Percentiles rank a stretch among this genome's conserved stretches.
Conservation (phyloP, 2,888 invertebrate species). For the Rhagonycha lutea region DNA sequence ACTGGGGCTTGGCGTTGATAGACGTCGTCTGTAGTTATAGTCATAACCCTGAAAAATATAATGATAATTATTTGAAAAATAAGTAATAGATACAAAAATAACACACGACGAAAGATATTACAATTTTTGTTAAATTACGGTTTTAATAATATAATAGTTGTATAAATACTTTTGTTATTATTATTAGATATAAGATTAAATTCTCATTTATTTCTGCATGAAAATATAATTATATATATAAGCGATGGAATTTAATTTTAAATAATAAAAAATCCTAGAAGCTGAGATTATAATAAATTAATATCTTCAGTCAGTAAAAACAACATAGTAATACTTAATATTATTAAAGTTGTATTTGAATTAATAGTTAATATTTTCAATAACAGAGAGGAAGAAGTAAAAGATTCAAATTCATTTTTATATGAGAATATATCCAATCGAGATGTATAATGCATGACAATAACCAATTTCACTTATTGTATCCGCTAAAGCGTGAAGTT, state of each 20-base stretch:
- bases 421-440: neutral
- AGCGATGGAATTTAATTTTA: constrained; percentile 10
- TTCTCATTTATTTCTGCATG: constrained; percentile 1
- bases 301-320: neutral
- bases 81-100: neutral
- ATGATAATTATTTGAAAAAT: neutral
- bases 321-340: neutral
- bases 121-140: neutral
- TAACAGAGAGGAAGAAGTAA: neutral
- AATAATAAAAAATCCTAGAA: neutral
- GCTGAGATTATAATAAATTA: constrained; percentile 11
- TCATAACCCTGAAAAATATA: constrained; percentile 57
- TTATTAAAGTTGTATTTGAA: neutral
- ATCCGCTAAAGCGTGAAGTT: constrained; percentile 39
- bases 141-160: neutral
- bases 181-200: constrained; percentile 3
- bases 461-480: constrained; percentile 36
- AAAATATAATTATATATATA: neutral
- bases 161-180: neutral
- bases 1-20: constrained; percentile 74
- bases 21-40: constrained; percentile 72
- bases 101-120: neutral
- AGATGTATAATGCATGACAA: constrained; percentile 28
- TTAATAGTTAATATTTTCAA: neutral
- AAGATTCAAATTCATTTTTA: neutral